Evolutionary conservation across 1,140 invertebrate genomes (phyloP).

Genomic region (Oryzaephilus surinamensis): DNA sequence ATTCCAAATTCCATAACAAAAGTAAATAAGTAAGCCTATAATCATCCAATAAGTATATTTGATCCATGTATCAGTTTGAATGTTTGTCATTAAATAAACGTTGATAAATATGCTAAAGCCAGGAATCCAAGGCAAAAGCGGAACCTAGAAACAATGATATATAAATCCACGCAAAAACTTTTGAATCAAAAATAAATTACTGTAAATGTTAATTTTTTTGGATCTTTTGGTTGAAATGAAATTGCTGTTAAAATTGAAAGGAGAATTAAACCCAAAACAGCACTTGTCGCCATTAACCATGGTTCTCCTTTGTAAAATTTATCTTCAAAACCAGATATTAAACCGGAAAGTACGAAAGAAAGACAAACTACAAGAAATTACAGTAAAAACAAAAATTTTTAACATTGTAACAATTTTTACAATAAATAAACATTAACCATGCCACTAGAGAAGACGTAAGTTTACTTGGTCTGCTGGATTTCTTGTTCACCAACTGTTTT

Average conservation of each 20-base stretch:
- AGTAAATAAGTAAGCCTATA: constrained; percentile 33
- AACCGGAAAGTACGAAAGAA: too few species aligned
- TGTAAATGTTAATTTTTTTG: background rate
- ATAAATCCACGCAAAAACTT: background rate
- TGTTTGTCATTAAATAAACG: constrained; percentile 77
- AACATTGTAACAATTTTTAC: background rate
- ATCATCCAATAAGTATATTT: constrained; percentile 72
- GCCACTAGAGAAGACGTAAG: background rate
- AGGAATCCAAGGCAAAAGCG: constrained; percentile 75
- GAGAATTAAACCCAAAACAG: background rate
- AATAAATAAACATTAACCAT: background rate
- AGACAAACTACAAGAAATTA: background rate
- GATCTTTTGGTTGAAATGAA: background rate
- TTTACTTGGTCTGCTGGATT: background rate
- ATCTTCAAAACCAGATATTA: too few species aligned
- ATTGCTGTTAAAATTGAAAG: background rate
- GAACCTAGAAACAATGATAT: constrained; percentile 50
- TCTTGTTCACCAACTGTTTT: background rate
- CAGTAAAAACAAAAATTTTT: background rate
- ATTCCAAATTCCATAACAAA: constrained; percentile 15
- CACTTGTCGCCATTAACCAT: too few species aligned
- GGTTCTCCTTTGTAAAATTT: too few species aligned
- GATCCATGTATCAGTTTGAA: constrained; percentile 75
- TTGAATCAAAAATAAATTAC: background rate
- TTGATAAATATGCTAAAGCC: constrained; percentile 77